These are phyloP conservation scores for Tursiops truncatus DNA, from an alignment of 2,113 vertebrate genomes.

Conservation along the genomic window DNA sequence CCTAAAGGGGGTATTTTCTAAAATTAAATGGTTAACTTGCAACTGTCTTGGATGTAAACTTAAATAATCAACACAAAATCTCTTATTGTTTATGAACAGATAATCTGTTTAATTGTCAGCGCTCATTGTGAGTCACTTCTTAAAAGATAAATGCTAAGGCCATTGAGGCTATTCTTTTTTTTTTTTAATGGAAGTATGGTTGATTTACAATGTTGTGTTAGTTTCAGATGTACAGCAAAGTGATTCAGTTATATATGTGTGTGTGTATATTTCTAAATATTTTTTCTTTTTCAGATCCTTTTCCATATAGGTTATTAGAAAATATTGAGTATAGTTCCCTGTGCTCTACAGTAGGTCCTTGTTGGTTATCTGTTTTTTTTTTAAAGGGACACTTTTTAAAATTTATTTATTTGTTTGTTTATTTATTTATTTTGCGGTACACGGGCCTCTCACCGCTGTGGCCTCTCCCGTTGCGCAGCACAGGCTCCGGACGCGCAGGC, in stretches of 20 bases:
- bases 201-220: neutral
- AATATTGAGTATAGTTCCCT: neutral
- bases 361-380: neutral
- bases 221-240: neutral
- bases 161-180: too few relatives aligned
- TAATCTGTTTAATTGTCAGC: neutral
- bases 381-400: too few relatives aligned
- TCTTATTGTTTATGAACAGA: neutral
- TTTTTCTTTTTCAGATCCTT: neutral
- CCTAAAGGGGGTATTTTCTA: neutral
- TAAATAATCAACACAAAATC: neutral
- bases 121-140: neutral
- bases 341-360: neutral
- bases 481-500: too few relatives aligned
- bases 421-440: too few relatives aligned
- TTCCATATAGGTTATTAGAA: neutral
- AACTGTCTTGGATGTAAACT: neutral
- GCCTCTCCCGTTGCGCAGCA: too few relatives aligned
- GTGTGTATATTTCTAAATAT: neutral
- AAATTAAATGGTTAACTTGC: neutral
- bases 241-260: neutral
- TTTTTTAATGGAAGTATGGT: neutral
- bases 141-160: neutral
- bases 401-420: too few relatives aligned
- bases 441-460: too few relatives aligned